Evolutionary conservation across 2,113 vertebrate species (phyloP).

Genomic region (Gila orcuttii): DNA sequence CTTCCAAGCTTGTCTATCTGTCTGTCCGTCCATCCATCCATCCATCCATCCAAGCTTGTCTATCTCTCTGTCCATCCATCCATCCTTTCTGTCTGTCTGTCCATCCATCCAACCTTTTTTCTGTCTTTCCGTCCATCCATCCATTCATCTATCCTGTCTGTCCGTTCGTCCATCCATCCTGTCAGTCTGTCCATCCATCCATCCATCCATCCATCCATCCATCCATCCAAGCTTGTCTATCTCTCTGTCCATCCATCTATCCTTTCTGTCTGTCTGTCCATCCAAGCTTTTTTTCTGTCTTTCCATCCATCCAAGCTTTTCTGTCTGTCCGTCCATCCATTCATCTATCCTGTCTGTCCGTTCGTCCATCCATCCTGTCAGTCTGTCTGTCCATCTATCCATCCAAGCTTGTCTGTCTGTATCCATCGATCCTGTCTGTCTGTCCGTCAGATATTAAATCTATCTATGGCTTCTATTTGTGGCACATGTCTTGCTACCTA

Average conservation of each 20-base stretch:
- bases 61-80: too few species aligned
- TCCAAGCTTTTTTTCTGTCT: neutral
- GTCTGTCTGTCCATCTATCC: neutral
- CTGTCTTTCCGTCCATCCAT: neutral
- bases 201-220: too few species aligned
- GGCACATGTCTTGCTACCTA: neutral
- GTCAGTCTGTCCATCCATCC: neutral
- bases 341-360: neutral
- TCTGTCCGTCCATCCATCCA: too few species aligned
- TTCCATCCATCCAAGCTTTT: neutral
- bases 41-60: too few species aligned
- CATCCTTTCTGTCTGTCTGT: neutral
- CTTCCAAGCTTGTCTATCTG: neutral
- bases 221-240: too few species aligned
- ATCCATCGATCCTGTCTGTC: neutral
- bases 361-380: neutral
- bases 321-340: too few species aligned
- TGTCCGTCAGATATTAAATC: neutral
- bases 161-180: too few species aligned
- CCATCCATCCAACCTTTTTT: neutral
- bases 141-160: neutral
- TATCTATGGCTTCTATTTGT: neutral
- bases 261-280: neutral
- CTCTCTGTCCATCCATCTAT: rapidly evolving
- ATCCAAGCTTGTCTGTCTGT: neutral